phyloP scores from a whole-genome alignment of 2,888 invertebrate species.

The Andrena marginata region DNA sequence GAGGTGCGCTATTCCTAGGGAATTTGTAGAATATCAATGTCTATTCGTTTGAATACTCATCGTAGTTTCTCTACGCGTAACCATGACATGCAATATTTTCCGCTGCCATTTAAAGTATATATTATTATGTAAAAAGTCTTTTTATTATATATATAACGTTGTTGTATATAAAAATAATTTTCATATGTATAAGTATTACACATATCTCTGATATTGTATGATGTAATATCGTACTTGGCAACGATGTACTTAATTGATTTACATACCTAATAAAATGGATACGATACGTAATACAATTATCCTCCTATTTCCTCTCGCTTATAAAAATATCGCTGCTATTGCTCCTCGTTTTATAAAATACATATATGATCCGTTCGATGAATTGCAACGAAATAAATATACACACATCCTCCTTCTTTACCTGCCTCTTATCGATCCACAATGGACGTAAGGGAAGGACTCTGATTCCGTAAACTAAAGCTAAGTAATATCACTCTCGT shows the following conservation, averaged over 20 bases:
- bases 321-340: constrained; percentile 2
- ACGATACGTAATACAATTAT: constrained; percentile 20
- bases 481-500: constrained; percentile 46
- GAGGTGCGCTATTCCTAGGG: constrained; percentile 5
- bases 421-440: neutral
- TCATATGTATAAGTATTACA: constrained; percentile 60
- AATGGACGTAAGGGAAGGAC: neutral
- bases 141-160: constrained; percentile 69
- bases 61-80: constrained; percentile 22
- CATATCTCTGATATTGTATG: constrained; percentile 62
- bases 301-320: neutral
- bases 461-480: constrained; percentile 21
- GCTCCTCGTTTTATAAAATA: neutral
- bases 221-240: constrained; percentile 58
- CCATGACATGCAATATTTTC: constrained; percentile 43
- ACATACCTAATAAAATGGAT: constrained; percentile 52
- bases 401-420: neutral
- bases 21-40: constrained; percentile 4
- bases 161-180: constrained; percentile 71
- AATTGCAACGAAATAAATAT: constrained; percentile 26
- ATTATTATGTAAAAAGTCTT: constrained; percentile 62
- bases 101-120: constrained; percentile 49
- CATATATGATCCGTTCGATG: neutral
- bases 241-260: constrained; percentile 49
- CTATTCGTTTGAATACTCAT: constrained; percentile 16